Percentiles rank a stretch among this genome's conserved stretches.
Evolutionary conservation across 2,797 vertebrate species (phyloP).

Genomic region (Leptodactylus fallax): DNA sequence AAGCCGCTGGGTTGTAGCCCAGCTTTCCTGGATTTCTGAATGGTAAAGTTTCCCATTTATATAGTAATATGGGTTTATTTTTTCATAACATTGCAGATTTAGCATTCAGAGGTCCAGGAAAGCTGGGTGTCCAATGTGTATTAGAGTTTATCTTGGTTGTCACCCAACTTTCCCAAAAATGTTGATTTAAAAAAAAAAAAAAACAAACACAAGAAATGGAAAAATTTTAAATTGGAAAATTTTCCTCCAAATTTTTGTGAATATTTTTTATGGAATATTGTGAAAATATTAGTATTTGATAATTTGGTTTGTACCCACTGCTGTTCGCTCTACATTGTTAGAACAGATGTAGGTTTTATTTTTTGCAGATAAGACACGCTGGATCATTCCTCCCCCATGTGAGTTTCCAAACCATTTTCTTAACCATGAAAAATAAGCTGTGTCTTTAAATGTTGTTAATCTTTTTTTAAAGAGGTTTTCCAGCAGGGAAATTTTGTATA

Average conservation of each 20-base stretch:
- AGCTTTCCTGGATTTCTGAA: no score
- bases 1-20: no score
- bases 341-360: slow-evolving; percentile 59
- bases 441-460: slow-evolving; percentile 7
- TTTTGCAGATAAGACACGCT: slow-evolving; percentile 57
- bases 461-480: not conserved
- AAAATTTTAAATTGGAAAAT: no score
- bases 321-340: slow-evolving; percentile 2
- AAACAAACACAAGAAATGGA: not conserved
- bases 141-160: not conserved
- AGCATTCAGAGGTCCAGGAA: not conserved
- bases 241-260: not conserved
- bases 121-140: not conserved
- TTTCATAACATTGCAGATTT: no score
- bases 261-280: not conserved
- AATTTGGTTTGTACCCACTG: not conserved
- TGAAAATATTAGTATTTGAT: not conserved
- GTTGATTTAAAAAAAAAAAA: no score
- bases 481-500: no score
- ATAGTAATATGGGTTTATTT: no score
- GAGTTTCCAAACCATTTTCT: slow-evolving; percentile 39
- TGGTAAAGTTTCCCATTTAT: no score
- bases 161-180: not conserved
- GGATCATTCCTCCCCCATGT: slow-evolving; percentile 50
- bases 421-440: slow-evolving; percentile 27